phyloP scores from a whole-genome alignment of 2,888 invertebrate genomes.

The Drosophila longiperda region DNA sequence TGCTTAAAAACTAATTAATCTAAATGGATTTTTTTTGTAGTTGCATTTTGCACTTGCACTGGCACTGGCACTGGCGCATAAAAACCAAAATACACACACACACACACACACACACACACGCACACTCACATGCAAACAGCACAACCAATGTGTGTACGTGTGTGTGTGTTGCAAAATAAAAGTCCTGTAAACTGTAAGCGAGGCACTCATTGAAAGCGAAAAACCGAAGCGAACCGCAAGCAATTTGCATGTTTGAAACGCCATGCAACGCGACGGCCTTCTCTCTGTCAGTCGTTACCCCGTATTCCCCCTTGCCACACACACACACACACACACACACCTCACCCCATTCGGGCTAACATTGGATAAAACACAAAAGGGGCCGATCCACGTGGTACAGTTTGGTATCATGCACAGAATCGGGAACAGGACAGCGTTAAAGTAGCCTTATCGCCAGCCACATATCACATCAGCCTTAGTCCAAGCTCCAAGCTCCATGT shows the following conservation, averaged over 20 bases:
- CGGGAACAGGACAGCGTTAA: constrained; percentile 78
- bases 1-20: constrained; percentile 79
- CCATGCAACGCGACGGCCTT: constrained; percentile 61
- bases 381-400: constrained; percentile 62
- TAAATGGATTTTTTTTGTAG: constrained; percentile 75
- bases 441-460: constrained; percentile 73
- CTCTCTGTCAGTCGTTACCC: constrained; percentile 3
- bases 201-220: constrained; percentile 76
- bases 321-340: neutral
- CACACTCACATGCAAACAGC: constrained; percentile 11
- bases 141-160: constrained; percentile 11
- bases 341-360: constrained; percentile 29
- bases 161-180: constrained; percentile 44
- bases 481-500: constrained; percentile 2
- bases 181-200: constrained; percentile 72
- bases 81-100: constrained; percentile 48
- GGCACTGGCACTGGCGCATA: constrained; percentile 48
- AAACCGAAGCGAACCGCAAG: constrained; percentile 78
- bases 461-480: constrained; percentile 58
- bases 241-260: constrained; percentile 79
- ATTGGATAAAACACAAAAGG: constrained; percentile 74
- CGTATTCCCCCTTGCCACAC: neutral
- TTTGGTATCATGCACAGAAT: constrained; percentile 71
- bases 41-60: constrained; percentile 43
- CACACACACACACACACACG: constrained; percentile 27